Evolutionary conservation across 2,797 vertebrate species (phyloP).

Genomic region (Ctenochaetus hawaiiensis): DNA sequence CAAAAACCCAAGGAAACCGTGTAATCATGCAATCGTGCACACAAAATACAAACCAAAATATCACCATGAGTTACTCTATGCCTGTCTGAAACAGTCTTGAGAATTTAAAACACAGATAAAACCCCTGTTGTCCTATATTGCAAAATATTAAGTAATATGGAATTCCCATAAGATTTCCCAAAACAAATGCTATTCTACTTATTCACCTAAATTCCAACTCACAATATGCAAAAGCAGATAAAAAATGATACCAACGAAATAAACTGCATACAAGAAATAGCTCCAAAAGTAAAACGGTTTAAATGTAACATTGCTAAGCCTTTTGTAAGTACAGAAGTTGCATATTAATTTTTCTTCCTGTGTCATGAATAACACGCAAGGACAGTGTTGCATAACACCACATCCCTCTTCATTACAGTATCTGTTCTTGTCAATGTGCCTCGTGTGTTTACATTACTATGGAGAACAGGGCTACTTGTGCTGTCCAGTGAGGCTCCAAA

Average conservation of each 20-base stretch:
- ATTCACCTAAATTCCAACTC: background rate
- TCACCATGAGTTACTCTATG: background rate
- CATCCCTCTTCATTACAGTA: background rate
- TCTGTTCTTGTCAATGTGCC: background rate
- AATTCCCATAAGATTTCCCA: too few species aligned
- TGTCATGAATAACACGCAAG: background rate
- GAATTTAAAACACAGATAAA: too few species aligned
- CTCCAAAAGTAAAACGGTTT: background rate
- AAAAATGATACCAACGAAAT: background rate
- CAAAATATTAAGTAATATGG: too few species aligned
- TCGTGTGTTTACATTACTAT: conserved; percentile 9
- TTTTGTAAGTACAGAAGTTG: background rate
- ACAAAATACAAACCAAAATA: background rate
- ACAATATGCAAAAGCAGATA: background rate
- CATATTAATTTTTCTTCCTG: background rate
- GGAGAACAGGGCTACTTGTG: background rate
- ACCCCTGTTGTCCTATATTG: too few species aligned
- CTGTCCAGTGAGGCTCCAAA: background rate
- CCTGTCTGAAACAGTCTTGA: too few species aligned
- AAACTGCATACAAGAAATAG: background rate
- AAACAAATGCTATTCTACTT: background rate
- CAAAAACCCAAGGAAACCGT: background rate
- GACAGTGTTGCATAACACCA: conserved; percentile 4
- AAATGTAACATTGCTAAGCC: background rate
- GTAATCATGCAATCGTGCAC: background rate